A percentile compares a stretch with the other conserved stretches of the same genome.
These are phyloP conservation scores for Aspiorhynchus laticeps DNA, from an alignment of 2,113 vertebrate species.

Conservation along the genomic window DNA sequence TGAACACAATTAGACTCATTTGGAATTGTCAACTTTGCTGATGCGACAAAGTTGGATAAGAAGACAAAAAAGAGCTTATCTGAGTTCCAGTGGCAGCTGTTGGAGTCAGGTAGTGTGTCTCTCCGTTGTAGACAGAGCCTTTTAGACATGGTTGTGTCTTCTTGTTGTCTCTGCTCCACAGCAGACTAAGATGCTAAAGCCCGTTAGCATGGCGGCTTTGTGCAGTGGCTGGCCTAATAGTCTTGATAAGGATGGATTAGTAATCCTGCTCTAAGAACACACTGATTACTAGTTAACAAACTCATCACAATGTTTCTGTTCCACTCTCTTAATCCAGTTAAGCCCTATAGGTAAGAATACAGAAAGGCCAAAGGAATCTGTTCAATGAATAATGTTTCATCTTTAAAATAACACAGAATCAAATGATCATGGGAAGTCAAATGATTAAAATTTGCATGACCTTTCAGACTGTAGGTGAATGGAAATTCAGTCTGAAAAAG, in stretches of 20 bases:
- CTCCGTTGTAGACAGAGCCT: slow-evolving; percentile 50
- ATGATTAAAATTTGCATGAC: too few species aligned
- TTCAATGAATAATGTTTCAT: slow-evolving; percentile 23
- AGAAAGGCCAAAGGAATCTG: slow-evolving; percentile 29
- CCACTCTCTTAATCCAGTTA: slow-evolving; percentile 54
- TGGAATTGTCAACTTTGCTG: not conserved
- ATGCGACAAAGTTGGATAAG: not conserved
- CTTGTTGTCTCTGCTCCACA: slow-evolving; percentile 44
- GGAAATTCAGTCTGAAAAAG: not conserved
- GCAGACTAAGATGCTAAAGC: slow-evolving; percentile 55
- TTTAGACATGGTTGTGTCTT: slow-evolving; percentile 56
- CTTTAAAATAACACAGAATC: slow-evolving; percentile 39
- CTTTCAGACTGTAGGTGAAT: not conserved
- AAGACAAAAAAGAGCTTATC: slow-evolving; percentile 32
- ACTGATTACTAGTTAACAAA: slow-evolving; percentile 57
- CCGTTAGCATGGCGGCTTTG: slow-evolving; percentile 57
- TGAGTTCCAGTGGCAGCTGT: slow-evolving; percentile 46
- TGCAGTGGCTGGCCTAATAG: slow-evolving; percentile 50
- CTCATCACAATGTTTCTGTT: slow-evolving; percentile 60
- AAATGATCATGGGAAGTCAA: slow-evolving; percentile 24
- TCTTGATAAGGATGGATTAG: slow-evolving; percentile 56
- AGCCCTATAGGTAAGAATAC: slow-evolving; percentile 36
- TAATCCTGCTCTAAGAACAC: slow-evolving; percentile 55
- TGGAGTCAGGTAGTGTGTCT: slow-evolving; percentile 48
- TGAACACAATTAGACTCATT: not conserved